Conservation (phyloP, 2,888 invertebrate species). For the Copidosoma aretas region DNA sequence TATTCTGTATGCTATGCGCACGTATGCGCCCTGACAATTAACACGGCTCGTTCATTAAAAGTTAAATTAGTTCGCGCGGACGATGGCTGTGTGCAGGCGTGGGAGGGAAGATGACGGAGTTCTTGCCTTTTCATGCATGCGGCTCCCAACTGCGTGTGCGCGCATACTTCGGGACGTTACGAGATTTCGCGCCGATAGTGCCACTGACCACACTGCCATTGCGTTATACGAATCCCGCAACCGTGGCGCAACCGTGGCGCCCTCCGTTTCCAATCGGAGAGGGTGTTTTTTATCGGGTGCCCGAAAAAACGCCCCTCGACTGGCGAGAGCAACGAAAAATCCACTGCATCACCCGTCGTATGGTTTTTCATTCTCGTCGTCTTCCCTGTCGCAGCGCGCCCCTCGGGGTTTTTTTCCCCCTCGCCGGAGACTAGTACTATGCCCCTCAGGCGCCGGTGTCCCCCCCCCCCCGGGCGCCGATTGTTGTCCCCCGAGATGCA, state of each 20-base stretch:
- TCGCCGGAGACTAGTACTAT: too few relatives aligned
- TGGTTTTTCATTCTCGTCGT: not conserved
- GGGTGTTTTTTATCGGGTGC: too few relatives aligned
- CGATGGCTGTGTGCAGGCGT: constrained; percentile 7
- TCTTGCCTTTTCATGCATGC: not conserved
- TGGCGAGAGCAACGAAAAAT: not conserved
- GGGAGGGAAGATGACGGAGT: not conserved
- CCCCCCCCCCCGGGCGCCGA: constrained; percentile 1
- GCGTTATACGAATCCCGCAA: not conserved
- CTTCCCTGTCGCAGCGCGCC: not conserved
- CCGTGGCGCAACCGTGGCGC: too few relatives aligned
- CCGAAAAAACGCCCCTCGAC: constrained; percentile 4
- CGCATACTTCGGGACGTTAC: not conserved
- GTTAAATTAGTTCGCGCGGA: constrained; percentile 38
- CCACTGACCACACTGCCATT: not conserved
- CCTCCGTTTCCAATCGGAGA: too few relatives aligned
- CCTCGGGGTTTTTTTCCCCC: not conserved
- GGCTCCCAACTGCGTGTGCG: not conserved
- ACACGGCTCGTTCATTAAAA: constrained; percentile 37
- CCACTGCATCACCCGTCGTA: constrained; percentile 13
- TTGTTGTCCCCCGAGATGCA: constrained; percentile 7
- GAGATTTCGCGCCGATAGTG: not conserved
- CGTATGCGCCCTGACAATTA: constrained; percentile 31
- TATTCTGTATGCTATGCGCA: not conserved
- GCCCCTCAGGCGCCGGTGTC: not conserved